phyloP scores from a whole-genome alignment of 2,113 vertebrate genomes.

The Myotis yumanensis region DNA sequence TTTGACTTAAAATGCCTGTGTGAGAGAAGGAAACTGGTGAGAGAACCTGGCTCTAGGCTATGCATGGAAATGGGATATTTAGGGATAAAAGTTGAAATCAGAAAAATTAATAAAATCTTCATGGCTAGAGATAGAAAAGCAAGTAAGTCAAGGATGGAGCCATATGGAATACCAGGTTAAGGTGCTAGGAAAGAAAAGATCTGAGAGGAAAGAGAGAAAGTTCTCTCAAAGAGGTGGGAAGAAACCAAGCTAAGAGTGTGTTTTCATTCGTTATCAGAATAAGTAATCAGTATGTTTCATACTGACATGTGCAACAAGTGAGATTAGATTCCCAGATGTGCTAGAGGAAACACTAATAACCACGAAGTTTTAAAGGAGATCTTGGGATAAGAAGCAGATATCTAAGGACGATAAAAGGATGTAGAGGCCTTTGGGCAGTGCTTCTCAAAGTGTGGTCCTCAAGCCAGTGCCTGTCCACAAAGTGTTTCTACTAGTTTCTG shows the following conservation, averaged over 20 bases:
- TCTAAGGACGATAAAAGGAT: not conserved
- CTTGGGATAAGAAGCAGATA: not conserved
- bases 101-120: not conserved
- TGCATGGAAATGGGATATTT: not conserved
- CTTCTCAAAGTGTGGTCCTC: not conserved
- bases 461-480: not conserved
- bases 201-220: not conserved
- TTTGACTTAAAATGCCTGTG: not conserved
- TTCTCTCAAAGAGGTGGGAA: not conserved
- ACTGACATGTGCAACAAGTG: not conserved
- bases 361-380: not conserved
- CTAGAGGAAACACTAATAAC: not conserved
- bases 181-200: too few species aligned
- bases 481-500: not conserved
- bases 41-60: not conserved
- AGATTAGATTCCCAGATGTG: not conserved
- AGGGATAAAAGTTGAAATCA: not conserved
- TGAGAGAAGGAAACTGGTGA: not conserved
- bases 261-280: not conserved
- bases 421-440: rapidly evolving
- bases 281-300: not conserved
- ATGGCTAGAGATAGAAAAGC: not conserved
- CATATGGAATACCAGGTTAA: not conserved
- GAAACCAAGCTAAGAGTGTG: not conserved
- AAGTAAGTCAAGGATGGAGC: not conserved